Base-by-base conservation (phyloP, 2,888 invertebrate species). In the Heliconius ismenius region DNA sequence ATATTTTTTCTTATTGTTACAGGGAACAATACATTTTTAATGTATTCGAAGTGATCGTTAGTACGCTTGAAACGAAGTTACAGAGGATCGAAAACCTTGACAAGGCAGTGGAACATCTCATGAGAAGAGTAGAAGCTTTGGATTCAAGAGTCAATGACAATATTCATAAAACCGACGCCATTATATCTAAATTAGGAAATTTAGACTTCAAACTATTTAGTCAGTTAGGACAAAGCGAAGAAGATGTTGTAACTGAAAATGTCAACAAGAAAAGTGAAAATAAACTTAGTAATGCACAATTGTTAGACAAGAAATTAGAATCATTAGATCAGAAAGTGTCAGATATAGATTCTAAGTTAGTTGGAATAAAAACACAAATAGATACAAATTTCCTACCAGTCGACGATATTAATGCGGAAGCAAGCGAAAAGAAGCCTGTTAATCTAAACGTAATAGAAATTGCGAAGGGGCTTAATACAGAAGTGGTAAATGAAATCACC, bases 21-120 rank as follows among this genome's bases (percentile, higher is more conserved):
- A 98, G 98, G 91, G 98, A 98, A 90, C 97, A 97, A 90, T 97
- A 98, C 89, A 95, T 98, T 81, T 96, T 97, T 92, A 97, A 97
- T 89, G 97, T 98, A 76, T 98, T 98, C 92, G 98, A 98, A 91
- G 97, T 97, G 75, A 97, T 98, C 82, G 97, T 98, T 78, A 97
- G 97, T 83, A 98, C 98, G 39, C 91, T 98, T 83, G 98, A 98
- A 89, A 97, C 97, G 9, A 98, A 98, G 92, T 93, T 98, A 21
- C 97, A 98, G 88, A 95, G 98, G 83, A 97, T 98, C 86, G 98
- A 98, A 86, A 98, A 97, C 88, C 91, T 98, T 77, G 98, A 98
- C 89, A 97, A 97, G 89, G 97, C 98, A 0, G 97, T 98, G 3
- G 98, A 98, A 86, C 97, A 97, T 86, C 91, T 98, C 77, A 97